phyloP scores from a whole-genome alignment of 1,140 invertebrate species.

The Drosophila truncata region DNA sequence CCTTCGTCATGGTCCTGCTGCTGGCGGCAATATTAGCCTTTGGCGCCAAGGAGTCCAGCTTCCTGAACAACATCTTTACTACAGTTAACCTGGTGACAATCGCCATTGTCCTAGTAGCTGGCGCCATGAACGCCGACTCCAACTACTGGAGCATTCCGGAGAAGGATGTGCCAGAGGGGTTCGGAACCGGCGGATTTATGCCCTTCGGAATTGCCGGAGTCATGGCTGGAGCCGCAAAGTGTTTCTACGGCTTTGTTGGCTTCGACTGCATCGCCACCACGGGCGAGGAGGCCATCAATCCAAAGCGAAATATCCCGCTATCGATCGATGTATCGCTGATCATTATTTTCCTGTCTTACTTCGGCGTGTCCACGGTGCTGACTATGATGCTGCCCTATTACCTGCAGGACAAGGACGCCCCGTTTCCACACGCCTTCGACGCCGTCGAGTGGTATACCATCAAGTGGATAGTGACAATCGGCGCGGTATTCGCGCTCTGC shows the following conservation, averaged over 20 bases:
- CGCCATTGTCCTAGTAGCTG: constrained; percentile 92
- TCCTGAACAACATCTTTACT: constrained; percentile 96
- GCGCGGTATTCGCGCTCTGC: constrained; percentile 92
- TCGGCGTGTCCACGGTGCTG: constrained; percentile 93
- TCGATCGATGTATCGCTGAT: constrained; percentile 93
- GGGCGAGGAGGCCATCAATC: constrained; percentile 94
- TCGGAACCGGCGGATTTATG: constrained; percentile 92
- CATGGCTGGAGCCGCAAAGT: constrained; percentile 94
- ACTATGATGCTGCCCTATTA: constrained; percentile 97
- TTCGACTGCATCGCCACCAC: constrained; percentile 96
- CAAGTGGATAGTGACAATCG: constrained; percentile 93
- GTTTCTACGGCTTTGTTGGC: constrained; percentile 96
- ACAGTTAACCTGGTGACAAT: constrained; percentile 94
- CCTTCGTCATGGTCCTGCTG: constrained; percentile 90
- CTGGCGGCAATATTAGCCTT: constrained; percentile 90
- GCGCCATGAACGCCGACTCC: constrained; percentile 90
- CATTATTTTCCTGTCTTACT: constrained; percentile 93
- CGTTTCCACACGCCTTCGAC: constrained; percentile 93
- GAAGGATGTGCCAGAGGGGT: constrained; percentile 87
- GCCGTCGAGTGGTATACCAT: constrained; percentile 90
- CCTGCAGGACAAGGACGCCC: constrained; percentile 92
- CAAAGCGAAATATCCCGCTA: constrained; percentile 94
- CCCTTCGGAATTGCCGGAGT: constrained; percentile 93
- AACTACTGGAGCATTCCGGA: constrained; percentile 89
- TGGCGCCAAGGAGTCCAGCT: constrained; percentile 95